A percentile compares a stretch with the other conserved stretches of the same genome.
Evolutionary conservation across 2,888 invertebrate species (phyloP).

Genomic region (Cancer borealis): DNA sequence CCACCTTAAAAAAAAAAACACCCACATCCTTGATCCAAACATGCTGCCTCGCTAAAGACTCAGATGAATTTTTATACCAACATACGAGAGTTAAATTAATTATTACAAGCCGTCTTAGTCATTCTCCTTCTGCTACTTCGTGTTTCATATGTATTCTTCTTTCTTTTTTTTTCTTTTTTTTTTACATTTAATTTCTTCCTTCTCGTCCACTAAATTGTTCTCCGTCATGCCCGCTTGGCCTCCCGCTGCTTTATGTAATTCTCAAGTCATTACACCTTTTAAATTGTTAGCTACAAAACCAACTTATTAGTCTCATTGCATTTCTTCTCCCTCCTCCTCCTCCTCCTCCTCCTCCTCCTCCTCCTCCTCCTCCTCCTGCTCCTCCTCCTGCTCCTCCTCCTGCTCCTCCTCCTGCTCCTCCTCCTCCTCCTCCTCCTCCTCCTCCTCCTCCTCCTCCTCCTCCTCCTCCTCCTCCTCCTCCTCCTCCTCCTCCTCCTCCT

Average conservation of each 20-base stretch:
- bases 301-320: not conserved
- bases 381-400: not conserved
- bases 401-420: not conserved
- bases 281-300: conserved; percentile 14
- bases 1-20: not conserved
- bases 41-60: not conserved
- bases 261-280: conserved; percentile 10
- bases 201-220: not conserved
- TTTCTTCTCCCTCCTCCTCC: not conserved
- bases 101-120: not conserved
- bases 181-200: not conserved
- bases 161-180: not conserved
- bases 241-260: conserved; percentile 13
- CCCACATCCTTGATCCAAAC: not conserved
- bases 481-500: not conserved
- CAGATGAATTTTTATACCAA: not conserved
- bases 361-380: no score
- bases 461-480: no score
- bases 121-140: not conserved
- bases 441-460: not conserved
- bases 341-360: no score
- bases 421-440: not conserved
- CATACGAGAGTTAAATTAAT: not conserved
- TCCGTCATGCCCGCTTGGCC: not conserved
- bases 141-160: not conserved